Evolutionary conservation across 2,113 vertebrate species (phyloP).

Genomic region (Narcine bancroftii): DNA sequence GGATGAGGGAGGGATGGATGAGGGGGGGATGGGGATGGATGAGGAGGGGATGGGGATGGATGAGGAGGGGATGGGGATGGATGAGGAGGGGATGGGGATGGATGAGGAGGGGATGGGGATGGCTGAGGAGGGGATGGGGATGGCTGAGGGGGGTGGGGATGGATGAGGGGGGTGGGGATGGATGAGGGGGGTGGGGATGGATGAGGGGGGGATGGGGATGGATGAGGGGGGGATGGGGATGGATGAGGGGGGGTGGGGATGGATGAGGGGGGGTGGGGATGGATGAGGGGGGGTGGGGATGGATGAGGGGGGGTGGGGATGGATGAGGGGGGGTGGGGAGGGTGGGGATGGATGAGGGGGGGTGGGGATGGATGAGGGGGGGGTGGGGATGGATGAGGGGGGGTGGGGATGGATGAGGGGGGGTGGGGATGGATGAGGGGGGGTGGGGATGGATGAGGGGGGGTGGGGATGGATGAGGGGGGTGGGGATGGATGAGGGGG

Average conservation of each 20-base stretch:
- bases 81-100: too few relatives aligned
- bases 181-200: too few relatives aligned
- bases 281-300: not conserved
- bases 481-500: not conserved
- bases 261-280: not conserved
- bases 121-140: not conserved
- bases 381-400: not conserved
- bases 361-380: not conserved
- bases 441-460: not conserved
- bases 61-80: too few relatives aligned
- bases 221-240: too few relatives aligned
- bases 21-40: too few relatives aligned
- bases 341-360: not conserved
- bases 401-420: not conserved
- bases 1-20: too few relatives aligned
- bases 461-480: not conserved
- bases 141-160: not conserved
- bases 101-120: not conserved
- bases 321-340: not conserved
- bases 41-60: too few relatives aligned
- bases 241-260: not conserved
- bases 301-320: not conserved
- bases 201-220: not conserved
- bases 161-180: too few relatives aligned
- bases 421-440: not conserved